Conservation (phyloP, 2,797 vertebrate species). For the Argentina silus region DNA sequence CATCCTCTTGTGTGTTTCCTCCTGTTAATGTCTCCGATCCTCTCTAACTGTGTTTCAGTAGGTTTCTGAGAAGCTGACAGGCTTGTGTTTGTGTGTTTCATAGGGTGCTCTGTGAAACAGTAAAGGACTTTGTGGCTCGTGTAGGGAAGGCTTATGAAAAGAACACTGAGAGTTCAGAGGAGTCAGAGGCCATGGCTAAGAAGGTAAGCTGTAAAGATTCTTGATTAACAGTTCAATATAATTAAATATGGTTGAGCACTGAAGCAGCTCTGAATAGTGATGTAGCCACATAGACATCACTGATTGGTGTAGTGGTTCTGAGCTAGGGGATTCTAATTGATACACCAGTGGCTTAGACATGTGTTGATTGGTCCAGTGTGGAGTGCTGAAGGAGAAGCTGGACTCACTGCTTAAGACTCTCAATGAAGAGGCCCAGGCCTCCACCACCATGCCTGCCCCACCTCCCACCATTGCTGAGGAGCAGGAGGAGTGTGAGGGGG, state of each 20-base stretch:
- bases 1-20: constrained; percentile 1
- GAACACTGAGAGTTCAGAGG: constrained; percentile 88
- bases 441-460: constrained; percentile 79
- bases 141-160: constrained; percentile 95
- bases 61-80: neutral
- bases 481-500: constrained; percentile 82
- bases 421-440: constrained; percentile 91
- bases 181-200: constrained; percentile 92
- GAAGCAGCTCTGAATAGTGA: no score
- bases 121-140: constrained; percentile 97
- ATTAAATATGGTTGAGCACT: no score
- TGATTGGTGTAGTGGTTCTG: neutral
- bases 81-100: constrained; percentile 8
- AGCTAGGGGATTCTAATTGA: constrained; percentile 17
- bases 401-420: constrained; percentile 92
- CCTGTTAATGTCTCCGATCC: constrained; percentile 14
- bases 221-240: no score
- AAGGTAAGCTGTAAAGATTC: constrained; percentile 77
- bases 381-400: constrained; percentile 93
- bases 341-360: neutral
- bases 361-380: constrained; percentile 78
- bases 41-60: constrained; percentile 7
- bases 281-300: no score
- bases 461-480: constrained; percentile 92
- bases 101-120: constrained; percentile 96